Base-by-base conservation (phyloP, 2,113 vertebrate genomes). In the Scomber scombrus region DNA sequence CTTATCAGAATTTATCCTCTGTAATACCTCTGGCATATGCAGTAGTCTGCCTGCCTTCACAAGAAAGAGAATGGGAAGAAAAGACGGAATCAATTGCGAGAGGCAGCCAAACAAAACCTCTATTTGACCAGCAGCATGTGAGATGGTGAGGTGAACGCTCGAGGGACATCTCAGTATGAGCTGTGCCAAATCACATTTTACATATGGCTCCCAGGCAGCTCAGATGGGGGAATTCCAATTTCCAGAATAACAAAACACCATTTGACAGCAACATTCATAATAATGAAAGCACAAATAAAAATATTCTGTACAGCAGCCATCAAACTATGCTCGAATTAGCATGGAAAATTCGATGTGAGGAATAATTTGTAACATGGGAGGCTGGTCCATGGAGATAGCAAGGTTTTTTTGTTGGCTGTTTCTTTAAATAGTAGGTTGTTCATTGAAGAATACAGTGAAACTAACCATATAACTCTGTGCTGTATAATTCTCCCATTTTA, bases 351-450 rank as follows among this genome's bases (percentile, higher is more conserved):
- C 47, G 81, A 73, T 74, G 78, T 49, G 75, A 80, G 47, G 55
- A 84, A 71, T 80, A 78, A 78, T 85, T 87, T 71, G 76, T 18
- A 29, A 71, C 21, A 40, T 15, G 23, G 46, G 47, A 62, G 60
- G 75, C 90, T 92, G 90, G 79, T 68, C 78, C 61, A 43, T 7
- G 21, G 83, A 90, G 90, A 93, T 93, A 93, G 69, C 57, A 49
- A 75, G 89, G 89, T 78, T 85, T 75, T 76, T 63, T 65, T 78
- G 45, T 45, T 9, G 15, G 65, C 43, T 2, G 56, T 52, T 82
- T 71, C 40, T 19, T 68, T 71, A 46, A 85, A 82, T 82, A 72
- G 60, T 64, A 61, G 58, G 63, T 81, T 66, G 31, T 64, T 61
- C 57, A 61, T 19, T 60, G 71, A 15, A 58, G 65, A 80, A 84